phyloP scores from a whole-genome alignment of 2,797 vertebrate species.

The Sparus aurata region DNA sequence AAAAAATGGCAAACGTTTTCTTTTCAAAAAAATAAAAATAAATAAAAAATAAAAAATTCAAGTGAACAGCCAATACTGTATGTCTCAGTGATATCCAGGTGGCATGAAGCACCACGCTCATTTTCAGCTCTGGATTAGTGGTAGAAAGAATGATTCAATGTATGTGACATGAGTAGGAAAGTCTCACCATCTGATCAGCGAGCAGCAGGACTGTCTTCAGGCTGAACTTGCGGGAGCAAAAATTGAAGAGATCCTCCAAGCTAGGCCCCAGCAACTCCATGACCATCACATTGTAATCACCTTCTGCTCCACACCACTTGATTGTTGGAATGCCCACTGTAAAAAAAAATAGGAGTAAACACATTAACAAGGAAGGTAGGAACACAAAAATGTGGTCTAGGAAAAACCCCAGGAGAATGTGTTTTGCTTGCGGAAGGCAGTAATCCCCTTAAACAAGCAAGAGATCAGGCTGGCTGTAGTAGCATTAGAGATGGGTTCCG shows the following conservation, averaged over 20 bases:
- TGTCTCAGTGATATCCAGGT: too few relatives aligned
- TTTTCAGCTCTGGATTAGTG: background rate
- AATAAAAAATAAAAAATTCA: too few relatives aligned
- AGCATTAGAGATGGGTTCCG: too few relatives aligned
- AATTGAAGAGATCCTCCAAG: slow-evolving; percentile 95
- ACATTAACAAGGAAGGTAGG: background rate
- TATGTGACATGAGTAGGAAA: background rate
- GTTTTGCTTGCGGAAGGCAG: background rate
- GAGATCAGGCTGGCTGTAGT: background rate
- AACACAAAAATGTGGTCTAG: background rate
- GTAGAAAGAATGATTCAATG: background rate
- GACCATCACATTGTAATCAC: slow-evolving; percentile 89
- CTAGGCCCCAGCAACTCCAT: slow-evolving; percentile 87
- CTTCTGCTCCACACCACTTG: slow-evolving; percentile 88
- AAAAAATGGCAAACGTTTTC: too few relatives aligned
- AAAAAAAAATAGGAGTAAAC: slow-evolving; percentile 16
- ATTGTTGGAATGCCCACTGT: slow-evolving; percentile 87
- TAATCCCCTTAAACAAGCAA: background rate
- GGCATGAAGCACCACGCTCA: background rate
- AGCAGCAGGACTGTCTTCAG: slow-evolving; percentile 95
- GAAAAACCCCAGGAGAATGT: background rate
- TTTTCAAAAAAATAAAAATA: too few relatives aligned
- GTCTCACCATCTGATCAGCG: slow-evolving; percentile 95
- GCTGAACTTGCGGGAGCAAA: slow-evolving; percentile 97
- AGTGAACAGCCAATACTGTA: too few relatives aligned